Evolutionary conservation across 2,113 vertebrate species (phyloP).

Genomic region (Excalfactoria chinensis): DNA sequence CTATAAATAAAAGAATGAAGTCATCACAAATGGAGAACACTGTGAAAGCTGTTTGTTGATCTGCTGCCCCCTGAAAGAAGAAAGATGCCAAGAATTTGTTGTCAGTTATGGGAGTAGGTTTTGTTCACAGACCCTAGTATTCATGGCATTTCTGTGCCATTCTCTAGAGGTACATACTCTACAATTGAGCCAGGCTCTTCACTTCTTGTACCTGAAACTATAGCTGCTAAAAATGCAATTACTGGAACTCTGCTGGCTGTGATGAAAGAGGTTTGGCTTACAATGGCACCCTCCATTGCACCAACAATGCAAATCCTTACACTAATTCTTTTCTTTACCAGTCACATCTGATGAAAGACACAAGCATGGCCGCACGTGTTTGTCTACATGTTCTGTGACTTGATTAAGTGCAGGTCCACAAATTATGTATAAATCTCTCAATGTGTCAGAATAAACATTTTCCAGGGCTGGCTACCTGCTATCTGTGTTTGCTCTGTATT

Average conservation of each 20-base stretch:
- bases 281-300: background rate
- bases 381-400: background rate
- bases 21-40: background rate
- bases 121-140: background rate
- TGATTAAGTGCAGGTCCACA: background rate
- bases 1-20: background rate
- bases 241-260: background rate
- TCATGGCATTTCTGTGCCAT: background rate
- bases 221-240: background rate
- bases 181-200: background rate
- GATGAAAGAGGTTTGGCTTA: background rate
- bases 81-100: background rate
- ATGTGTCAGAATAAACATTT: constrained; percentile 1
- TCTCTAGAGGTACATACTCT: background rate
- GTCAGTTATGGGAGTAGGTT: background rate
- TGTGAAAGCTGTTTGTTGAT: background rate
- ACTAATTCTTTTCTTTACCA: background rate
- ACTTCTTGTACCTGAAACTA: background rate
- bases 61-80: background rate
- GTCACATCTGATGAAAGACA: background rate
- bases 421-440: background rate
- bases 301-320: background rate
- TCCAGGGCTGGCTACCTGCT: background rate
- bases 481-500: constrained; percentile 17
- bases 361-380: rapidly evolving